These are phyloP conservation scores for Vicugna pacos DNA, from an alignment of 2,113 vertebrate genomes.

Conservation along the genomic window DNA sequence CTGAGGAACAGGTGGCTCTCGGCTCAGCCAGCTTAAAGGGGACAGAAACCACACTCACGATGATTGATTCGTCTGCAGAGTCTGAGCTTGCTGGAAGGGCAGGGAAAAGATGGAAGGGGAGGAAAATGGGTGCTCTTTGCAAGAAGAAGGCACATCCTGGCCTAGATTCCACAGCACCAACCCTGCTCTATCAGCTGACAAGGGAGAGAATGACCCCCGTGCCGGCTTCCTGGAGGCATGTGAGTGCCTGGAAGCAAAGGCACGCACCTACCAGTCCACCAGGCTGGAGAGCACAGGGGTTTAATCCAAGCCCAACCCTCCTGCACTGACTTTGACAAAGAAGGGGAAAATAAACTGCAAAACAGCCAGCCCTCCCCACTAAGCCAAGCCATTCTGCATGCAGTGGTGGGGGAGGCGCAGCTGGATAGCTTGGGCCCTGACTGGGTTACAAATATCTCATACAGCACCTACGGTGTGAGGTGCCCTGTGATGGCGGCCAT, in stretches of 20 bases:
- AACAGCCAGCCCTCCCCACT: neutral
- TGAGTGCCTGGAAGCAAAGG: neutral
- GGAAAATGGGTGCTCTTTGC: neutral
- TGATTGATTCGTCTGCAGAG: neutral
- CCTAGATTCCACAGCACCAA: neutral
- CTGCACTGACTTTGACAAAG: neutral
- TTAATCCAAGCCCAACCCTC: neutral
- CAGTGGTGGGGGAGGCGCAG: rapidly evolving
- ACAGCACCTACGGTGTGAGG: neutral
- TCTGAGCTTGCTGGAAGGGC: neutral
- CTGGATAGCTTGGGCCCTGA: rapidly evolving
- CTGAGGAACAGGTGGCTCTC: neutral
- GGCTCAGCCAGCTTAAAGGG: neutral
- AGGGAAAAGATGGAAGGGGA: too few relatives aligned
- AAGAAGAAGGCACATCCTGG: neutral
- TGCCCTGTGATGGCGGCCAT: neutral
- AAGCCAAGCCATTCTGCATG: neutral
- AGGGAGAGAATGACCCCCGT: neutral
- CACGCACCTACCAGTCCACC: rapidly evolving
- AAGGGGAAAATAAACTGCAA: neutral
- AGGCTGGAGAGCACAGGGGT: neutral
- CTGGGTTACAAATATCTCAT: neutral
- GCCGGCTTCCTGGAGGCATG: neutral
- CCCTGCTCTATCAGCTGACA: neutral
- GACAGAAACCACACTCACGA: neutral